Conservation (phyloP, 2,888 invertebrate species). For the Apodemia hepburni region DNA sequence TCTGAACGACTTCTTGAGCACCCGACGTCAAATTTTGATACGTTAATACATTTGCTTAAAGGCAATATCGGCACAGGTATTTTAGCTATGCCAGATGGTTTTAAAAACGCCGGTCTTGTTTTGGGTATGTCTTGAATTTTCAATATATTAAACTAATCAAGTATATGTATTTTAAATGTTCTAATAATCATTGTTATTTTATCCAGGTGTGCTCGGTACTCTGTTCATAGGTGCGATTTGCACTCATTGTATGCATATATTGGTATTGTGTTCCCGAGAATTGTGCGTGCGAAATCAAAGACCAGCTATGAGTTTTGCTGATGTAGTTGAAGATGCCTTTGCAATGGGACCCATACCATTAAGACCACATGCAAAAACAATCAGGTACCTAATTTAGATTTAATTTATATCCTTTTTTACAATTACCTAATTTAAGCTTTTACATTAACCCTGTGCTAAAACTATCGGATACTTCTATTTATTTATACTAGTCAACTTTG, state of each 20-base stretch:
- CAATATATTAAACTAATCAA: conserved; percentile 1
- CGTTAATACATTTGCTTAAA: conserved; percentile 86
- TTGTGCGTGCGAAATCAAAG: conserved; percentile 84
- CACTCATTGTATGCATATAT: conserved; percentile 95
- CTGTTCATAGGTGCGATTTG: conserved; percentile 92
- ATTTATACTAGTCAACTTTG: too few relatives aligned
- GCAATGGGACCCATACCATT: conserved; percentile 85
- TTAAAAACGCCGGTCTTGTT: conserved; percentile 93
- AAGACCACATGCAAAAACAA: conserved; percentile 80
- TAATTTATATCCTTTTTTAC: background rate
- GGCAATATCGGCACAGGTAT: conserved; percentile 95
- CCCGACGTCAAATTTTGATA: conserved; percentile 90
- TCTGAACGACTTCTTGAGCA: conserved; percentile 86
- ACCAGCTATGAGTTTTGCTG: conserved; percentile 88
- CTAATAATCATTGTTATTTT: background rate
- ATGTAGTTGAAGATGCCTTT: conserved; percentile 89
- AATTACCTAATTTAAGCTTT: too few relatives aligned
- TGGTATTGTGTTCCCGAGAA: conserved; percentile 87
- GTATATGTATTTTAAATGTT: background rate
- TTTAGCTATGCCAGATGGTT: conserved; percentile 97
- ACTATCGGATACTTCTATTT: too few relatives aligned
- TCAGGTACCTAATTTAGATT: conserved; percentile 70
- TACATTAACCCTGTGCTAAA: too few relatives aligned
- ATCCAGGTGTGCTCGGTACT: conserved; percentile 87
- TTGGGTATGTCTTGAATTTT: conserved; percentile 78